Evolutionary conservation across 2,797 vertebrate genomes (phyloP), one percentile per base, ranked within the genome.

Genomic region (Falco naumanni): DNA sequence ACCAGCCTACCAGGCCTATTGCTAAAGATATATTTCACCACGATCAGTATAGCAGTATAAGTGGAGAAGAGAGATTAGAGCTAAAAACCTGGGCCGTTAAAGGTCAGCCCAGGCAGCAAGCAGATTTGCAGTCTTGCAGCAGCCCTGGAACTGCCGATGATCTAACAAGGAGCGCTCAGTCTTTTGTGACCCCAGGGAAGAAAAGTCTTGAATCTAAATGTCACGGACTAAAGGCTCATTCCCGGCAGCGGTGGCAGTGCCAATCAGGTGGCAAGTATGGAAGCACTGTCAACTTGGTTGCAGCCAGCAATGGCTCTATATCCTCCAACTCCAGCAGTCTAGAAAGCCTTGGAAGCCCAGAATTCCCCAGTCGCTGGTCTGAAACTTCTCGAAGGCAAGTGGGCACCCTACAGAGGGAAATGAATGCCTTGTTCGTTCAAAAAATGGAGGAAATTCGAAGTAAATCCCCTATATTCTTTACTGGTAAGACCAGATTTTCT

Each of bases 391-490:
- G 97, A 97, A 98, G 98, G 96, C 99, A 98, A 28, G 98, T 97
- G 16, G 99, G 99, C 96, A 99, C 99, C 81, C 98, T 99, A 71
- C 99, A 99, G 98, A 98, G 99, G 60, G 99, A 99, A 98, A 99
- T 99, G 99, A 99, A 99, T 16, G 98, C 99, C 96, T 98, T 99
- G 97, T 99, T 99, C 90, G 96, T 98, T 94, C 99, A 99, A 98
- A 99, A 99, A 98, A 98, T 99, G 99, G 99, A 99, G 96, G 99
- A 99, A 98, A 98, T 99, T 97, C 99, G 98, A 97, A 99, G 98
- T 98, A 99, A 99, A 97, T 99, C 99, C 94, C 99, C 99, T 96
- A 98, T 99, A 98, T 99, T 99, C 98, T 99, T 99, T 90, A 90
- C 98, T 60, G 99, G 99, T 99, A 99, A 99, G 99, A 97, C 94